Conservation (phyloP, 2,797 vertebrate species). For the Cephalopachus bancanus region DNA sequence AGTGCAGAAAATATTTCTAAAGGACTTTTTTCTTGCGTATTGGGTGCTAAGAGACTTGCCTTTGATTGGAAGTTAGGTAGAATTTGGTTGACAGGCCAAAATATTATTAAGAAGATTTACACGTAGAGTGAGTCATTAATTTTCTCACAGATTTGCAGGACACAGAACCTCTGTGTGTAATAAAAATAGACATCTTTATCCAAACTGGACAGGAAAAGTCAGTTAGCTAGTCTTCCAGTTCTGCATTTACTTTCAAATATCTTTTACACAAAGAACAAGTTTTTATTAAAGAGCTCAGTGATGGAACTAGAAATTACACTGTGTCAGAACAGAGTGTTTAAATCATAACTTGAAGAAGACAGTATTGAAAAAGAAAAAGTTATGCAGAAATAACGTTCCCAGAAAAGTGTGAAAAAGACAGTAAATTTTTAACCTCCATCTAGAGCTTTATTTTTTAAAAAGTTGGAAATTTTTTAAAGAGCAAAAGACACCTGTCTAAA, state of each 20-base stretch:
- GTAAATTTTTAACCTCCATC: constrained; percentile 62
- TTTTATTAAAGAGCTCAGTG: neutral
- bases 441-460: neutral
- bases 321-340: constrained; percentile 31
- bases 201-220: neutral
- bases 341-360: constrained; percentile 38
- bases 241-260: neutral
- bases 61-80: neutral
- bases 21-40: neutral
- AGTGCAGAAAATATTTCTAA: neutral
- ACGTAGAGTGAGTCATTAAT: neutral
- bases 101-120: neutral
- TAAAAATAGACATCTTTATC: neutral
- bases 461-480: neutral
- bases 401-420: constrained; percentile 58
- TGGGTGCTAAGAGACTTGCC: neutral
- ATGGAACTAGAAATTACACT: neutral
- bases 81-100: neutral
- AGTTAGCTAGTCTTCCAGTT: neutral
- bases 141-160: neutral
- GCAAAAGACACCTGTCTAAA: constrained; percentile 69
- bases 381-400: constrained; percentile 65
- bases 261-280: neutral
- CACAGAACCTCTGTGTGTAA: neutral
- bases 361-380: constrained; percentile 48